Percentiles rank a stretch among this genome's conserved stretches.
phyloP scores from a whole-genome alignment of 2,113 vertebrate genomes.

The Catharus fuscescens region DNA sequence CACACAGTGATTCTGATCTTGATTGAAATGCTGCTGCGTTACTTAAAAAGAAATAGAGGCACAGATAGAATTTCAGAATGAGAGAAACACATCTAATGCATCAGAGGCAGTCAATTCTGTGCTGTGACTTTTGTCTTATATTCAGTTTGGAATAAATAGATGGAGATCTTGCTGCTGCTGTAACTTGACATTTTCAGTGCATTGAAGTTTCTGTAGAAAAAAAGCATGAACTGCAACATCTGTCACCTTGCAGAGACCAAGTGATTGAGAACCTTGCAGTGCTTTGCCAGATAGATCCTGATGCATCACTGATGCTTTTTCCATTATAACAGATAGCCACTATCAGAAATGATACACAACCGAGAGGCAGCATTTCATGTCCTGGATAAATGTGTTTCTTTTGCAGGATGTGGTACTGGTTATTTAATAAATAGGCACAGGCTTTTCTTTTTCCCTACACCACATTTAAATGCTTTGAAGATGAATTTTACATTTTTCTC shows the following conservation, averaged over 20 bases:
- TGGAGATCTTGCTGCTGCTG: not conserved
- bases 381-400: not conserved
- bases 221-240: not conserved
- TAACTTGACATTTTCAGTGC: conserved; percentile 30
- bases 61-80: not conserved
- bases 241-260: conserved; percentile 4
- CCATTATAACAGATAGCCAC: conserved; percentile 5
- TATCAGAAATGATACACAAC: conserved; percentile 12
- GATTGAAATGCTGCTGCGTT: not conserved
- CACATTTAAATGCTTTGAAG: not conserved
- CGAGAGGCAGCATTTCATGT: not conserved
- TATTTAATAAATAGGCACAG: not conserved
- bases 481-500: not conserved
- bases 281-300: not conserved
- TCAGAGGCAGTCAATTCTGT: not conserved
- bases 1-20: not conserved
- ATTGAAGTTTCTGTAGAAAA: conserved; percentile 6
- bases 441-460: not conserved
- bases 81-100: not conserved
- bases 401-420: not conserved
- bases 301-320: conserved; percentile 26
- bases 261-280: conserved; percentile 17
- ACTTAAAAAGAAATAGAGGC: not conserved
- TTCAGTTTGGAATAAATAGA: conserved; percentile 24
- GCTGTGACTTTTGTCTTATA: not conserved